A percentile compares a stretch with the other conserved stretches of the same genome.
Conservation (phyloP, 2,797 vertebrate genomes). For the Netta rufina region DNA sequence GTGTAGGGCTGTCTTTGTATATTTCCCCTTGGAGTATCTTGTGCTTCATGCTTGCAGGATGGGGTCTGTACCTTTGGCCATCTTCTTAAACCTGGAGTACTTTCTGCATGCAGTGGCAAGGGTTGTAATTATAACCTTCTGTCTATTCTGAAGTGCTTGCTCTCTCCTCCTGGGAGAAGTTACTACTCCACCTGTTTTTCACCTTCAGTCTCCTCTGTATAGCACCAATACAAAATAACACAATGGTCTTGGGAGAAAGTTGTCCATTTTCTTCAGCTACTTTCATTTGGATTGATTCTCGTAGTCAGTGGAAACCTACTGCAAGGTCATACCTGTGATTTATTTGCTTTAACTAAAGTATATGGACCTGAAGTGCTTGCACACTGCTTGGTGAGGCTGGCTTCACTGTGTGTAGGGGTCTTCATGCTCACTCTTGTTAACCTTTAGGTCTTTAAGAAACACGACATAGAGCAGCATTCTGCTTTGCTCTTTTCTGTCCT, state of each 20-base stretch:
- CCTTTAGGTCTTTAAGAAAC: not conserved
- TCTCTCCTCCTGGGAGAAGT: not conserved
- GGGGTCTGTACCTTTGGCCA: not conserved
- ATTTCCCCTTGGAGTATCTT: not conserved
- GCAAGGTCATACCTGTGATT: not conserved
- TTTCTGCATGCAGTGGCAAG: not conserved
- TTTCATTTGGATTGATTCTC: not conserved
- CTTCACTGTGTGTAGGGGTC: fast-evolving
- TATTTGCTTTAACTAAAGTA: not conserved
- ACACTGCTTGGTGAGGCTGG: not conserved
- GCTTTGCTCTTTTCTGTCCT: not conserved
- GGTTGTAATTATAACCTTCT: not conserved
- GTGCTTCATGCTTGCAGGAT: not conserved
- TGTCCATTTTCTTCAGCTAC: not conserved
- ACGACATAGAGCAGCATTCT: not conserved
- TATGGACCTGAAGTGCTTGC: not conserved
- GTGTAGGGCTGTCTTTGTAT: not conserved
- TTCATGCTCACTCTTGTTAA: not conserved
- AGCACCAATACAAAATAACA: not conserved
- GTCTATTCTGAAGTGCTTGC: not conserved
- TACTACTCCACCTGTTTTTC: not conserved
- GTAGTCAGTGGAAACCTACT: not conserved
- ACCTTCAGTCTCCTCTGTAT: not conserved
- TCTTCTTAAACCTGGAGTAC: not conserved
- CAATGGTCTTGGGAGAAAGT: not conserved